Conservation (phyloP, 2,113 vertebrate species). For the Cyrtonyx montezumae region DNA sequence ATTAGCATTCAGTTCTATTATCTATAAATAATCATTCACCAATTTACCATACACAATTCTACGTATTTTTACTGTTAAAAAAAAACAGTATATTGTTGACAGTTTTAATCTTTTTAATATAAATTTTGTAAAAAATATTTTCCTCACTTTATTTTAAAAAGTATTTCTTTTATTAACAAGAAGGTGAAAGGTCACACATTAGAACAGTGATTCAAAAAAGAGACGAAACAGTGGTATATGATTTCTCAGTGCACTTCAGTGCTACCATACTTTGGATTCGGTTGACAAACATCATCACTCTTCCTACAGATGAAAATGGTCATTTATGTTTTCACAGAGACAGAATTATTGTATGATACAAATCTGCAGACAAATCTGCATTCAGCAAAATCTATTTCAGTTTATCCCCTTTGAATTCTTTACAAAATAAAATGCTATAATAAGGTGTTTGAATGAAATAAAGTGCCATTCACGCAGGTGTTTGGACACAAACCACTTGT, state of each 20-base stretch:
- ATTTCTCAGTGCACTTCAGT: not conserved
- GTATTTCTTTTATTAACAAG: slow-evolving; percentile 73
- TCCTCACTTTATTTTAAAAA: slow-evolving; percentile 77
- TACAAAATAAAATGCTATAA: not conserved
- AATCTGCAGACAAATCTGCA: not conserved
- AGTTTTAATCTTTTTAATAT: slow-evolving; percentile 63
- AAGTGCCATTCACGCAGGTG: not conserved
- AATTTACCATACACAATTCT: slow-evolving; percentile 44
- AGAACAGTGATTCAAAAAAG: slow-evolving; percentile 18
- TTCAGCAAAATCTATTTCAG: slow-evolving; percentile 1
- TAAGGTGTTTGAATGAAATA: not conserved
- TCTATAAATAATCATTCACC: slow-evolving; percentile 53
- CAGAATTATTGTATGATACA: not conserved
- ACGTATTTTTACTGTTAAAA: slow-evolving; percentile 60
- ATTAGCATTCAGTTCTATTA: not conserved
- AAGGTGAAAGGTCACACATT: slow-evolving; percentile 58
- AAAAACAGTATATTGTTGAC: slow-evolving; percentile 39
- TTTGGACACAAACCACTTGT: rapidly evolving
- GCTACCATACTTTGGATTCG: not conserved
- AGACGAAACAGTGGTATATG: slow-evolving; percentile 3
- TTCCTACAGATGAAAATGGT: not conserved
- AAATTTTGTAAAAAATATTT: slow-evolving; percentile 73
- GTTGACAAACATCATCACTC: not conserved
- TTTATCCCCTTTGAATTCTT: not conserved
- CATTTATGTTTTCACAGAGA: slow-evolving; percentile 17